Evolutionary conservation across 2,888 invertebrate species (phyloP), one percentile per base, ranked within the genome.

Genomic region (Atethmia centrago): DNA sequence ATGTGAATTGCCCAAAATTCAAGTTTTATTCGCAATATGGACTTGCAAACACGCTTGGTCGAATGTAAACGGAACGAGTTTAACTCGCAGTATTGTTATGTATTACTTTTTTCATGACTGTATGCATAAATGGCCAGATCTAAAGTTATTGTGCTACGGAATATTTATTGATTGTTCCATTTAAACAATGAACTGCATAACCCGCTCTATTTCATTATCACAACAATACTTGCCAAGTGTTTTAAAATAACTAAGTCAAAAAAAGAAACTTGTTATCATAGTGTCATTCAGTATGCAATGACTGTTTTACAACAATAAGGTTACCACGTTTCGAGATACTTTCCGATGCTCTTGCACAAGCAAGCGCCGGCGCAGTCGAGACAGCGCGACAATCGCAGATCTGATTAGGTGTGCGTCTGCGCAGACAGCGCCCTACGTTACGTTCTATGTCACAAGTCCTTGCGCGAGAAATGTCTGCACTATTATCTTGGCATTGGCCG

Each of bases 361-460:
- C 36, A 42, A 64, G 71, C 53, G 51, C 65, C 49, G 59, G n/a
- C 25, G 51, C 63, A 14, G 63, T 14, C 51, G 59, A 55, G 42
- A 62, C 67, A 28, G 31, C 53, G 73, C 73, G 80, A 77, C 80
- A 71, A 58, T 66, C 68, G 72, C 71, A 73, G 77, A 74, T 75
- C 59, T 59, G 77, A 83, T 84, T 82, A 82, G 74, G 63, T 75
- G 71, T 81, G 83, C 80, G 87, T 83, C 77, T 74, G 78, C 75
- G 78, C 82, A 82, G 68, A 64, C 73, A 80, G 79, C 84, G 88
- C 85, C 88, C 88, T 89, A 82, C 83, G 88, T 89, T 90, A 90
- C 88, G 89, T 90, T 88, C 87, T 91, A 88, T 91, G 91, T 91
- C 90, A 91, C 90, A 91, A 92, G 93, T 93, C 93, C 92, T 94